Evolutionary conservation across 2,888 invertebrate species (phyloP).

Genomic region (Andrena bucephala): DNA sequence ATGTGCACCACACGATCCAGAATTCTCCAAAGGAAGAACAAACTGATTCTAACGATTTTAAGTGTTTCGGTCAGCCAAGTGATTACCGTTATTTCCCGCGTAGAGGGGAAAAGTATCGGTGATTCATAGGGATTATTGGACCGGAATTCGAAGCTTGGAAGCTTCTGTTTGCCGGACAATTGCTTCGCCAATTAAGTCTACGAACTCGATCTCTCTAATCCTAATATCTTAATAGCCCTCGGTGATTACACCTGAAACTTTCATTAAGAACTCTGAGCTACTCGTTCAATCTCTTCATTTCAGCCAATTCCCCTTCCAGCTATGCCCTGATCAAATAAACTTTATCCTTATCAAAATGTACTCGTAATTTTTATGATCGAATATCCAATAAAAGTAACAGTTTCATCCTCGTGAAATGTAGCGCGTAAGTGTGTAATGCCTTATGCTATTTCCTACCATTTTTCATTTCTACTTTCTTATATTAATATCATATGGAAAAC

Average conservation of each 20-base stretch:
- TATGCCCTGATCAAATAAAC: constrained; percentile 2
- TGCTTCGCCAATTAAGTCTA: constrained; percentile 19
- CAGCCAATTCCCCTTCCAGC: neutral
- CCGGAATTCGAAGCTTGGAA: constrained; percentile 12
- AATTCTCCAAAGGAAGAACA: neutral
- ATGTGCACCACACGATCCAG: too few relatives aligned
- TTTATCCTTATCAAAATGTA: neutral
- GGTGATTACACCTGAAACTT: constrained; percentile 7
- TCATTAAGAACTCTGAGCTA: neutral
- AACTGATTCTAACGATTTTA: neutral
- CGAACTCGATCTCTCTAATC: constrained; percentile 6
- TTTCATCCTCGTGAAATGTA: neutral
- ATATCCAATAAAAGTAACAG: neutral
- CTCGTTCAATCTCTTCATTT: neutral
- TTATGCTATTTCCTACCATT: too few relatives aligned
- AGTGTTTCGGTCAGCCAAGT: neutral
- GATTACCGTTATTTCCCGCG: constrained; percentile 13
- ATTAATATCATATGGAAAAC: too few relatives aligned
- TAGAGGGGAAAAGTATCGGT: constrained; percentile 11
- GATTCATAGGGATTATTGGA: constrained; percentile 19
- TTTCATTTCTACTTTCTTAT: too few relatives aligned
- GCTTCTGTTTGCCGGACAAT: constrained; percentile 23
- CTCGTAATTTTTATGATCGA: neutral
- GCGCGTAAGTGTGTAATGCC: too few relatives aligned
- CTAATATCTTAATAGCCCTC: constrained; percentile 16